Evolutionary conservation across 2,113 vertebrate genomes (phyloP).

Genomic region (Sterrhoptilus dennistouni): DNA sequence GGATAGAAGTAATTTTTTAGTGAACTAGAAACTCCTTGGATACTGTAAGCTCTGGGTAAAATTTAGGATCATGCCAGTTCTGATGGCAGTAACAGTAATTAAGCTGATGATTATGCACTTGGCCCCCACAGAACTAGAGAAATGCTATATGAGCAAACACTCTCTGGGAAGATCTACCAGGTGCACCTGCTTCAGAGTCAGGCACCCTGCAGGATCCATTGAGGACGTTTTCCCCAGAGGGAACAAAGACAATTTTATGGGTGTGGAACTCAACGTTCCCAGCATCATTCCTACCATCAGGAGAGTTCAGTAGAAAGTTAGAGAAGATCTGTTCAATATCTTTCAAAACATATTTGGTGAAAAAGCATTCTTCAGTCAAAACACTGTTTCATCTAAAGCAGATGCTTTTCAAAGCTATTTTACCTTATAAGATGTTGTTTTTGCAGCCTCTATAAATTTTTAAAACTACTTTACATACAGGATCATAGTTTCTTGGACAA

Average conservation of each 20-base stretch:
- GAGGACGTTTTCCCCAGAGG: accelerated
- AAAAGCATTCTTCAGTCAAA: background rate
- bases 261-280: background rate
- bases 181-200: background rate
- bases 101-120: background rate
- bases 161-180: background rate
- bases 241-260: background rate
- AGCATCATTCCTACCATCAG: background rate
- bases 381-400: background rate
- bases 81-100: background rate
- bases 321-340: background rate
- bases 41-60: background rate
- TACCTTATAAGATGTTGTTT: background rate
- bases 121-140: background rate
- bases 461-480: background rate
- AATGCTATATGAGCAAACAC: background rate
- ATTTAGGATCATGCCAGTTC: background rate
- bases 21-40: background rate
- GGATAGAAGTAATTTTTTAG: background rate
- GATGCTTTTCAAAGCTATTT: background rate
- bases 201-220: background rate
- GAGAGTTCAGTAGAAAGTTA: background rate
- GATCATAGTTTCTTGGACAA: background rate
- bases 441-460: background rate
- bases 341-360: background rate